A percentile compares a stretch with the other conserved stretches of the same genome.
These are phyloP conservation scores for Buphagus erythrorhynchus DNA, from an alignment of 2,797 vertebrate genomes.

Conservation along the genomic window DNA sequence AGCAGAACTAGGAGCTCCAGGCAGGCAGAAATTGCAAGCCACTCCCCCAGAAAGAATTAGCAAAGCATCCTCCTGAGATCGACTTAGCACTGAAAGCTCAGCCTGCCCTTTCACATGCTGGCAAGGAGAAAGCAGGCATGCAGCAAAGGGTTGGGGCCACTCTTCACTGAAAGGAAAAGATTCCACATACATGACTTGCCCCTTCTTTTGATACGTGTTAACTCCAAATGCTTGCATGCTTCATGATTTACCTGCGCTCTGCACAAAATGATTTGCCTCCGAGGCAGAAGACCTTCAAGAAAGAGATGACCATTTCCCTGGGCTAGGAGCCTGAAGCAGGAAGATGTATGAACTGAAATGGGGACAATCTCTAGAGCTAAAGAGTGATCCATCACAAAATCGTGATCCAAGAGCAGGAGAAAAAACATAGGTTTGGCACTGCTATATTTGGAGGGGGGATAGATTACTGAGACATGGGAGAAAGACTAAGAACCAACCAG, in stretches of 20 bases:
- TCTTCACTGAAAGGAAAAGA: background rate
- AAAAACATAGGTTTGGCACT: background rate
- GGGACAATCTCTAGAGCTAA: background rate
- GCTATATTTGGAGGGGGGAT: background rate
- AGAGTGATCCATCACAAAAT: background rate
- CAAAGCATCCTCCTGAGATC: background rate
- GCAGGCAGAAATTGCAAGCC: background rate
- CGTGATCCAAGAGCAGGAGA: background rate
- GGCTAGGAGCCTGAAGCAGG: background rate
- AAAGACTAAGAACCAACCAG: background rate
- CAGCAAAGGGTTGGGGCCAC: background rate
- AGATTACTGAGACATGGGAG: background rate
- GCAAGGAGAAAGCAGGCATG: background rate
- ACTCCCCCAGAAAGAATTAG: background rate
- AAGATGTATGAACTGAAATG: background rate
- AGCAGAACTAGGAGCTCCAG: background rate
- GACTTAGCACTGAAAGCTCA: background rate
- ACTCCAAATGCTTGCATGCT: background rate
- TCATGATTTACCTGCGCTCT: background rate
- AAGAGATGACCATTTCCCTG: background rate
- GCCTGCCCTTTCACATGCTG: background rate
- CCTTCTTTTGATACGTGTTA: background rate
- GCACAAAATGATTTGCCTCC: background rate
- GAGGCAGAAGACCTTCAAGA: background rate
- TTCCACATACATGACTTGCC: background rate